These are phyloP conservation scores for Nemotelus nigrinus DNA, from an alignment of 2,888 invertebrate genomes.

Conservation along the genomic window DNA sequence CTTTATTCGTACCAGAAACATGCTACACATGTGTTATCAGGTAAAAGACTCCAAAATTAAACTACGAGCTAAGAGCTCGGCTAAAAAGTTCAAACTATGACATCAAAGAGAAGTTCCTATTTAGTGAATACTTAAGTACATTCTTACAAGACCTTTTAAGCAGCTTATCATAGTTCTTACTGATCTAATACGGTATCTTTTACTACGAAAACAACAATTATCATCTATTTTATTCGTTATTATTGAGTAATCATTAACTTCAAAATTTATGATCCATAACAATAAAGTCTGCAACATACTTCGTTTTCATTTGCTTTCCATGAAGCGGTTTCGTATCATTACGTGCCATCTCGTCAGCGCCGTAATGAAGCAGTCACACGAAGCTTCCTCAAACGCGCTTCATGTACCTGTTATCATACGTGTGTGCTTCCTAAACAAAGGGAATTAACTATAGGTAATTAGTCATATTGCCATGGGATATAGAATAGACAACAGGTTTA, in stretches of 20 bases:
- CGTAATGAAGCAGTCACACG: slow-evolving; percentile 31
- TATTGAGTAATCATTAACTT: not conserved
- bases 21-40: too few relatives aligned
- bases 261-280: slow-evolving; percentile 12
- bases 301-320: not conserved
- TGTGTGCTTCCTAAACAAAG: not conserved
- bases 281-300: slow-evolving; percentile 11
- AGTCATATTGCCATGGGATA: not conserved
- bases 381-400: not conserved
- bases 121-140: too few relatives aligned
- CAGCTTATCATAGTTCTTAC: too few relatives aligned
- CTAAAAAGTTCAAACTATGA: too few relatives aligned
- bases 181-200: not conserved
- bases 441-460: slow-evolving; percentile 12
- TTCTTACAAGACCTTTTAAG: too few relatives aligned
- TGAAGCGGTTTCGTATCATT: slow-evolving; percentile 1
- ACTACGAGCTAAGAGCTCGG: too few relatives aligned
- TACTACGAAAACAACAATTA: not conserved
- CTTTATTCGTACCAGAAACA: too few relatives aligned
- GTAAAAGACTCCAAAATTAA: too few relatives aligned
- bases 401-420: not conserved
- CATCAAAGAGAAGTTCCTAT: too few relatives aligned
- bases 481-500: slow-evolving; percentile 1
- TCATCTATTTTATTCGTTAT: not conserved
- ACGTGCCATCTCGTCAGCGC: slow-evolving; percentile 2